Base-by-base conservation (phyloP, 2,113 vertebrate species). In the Corythoichthys intestinalis region DNA sequence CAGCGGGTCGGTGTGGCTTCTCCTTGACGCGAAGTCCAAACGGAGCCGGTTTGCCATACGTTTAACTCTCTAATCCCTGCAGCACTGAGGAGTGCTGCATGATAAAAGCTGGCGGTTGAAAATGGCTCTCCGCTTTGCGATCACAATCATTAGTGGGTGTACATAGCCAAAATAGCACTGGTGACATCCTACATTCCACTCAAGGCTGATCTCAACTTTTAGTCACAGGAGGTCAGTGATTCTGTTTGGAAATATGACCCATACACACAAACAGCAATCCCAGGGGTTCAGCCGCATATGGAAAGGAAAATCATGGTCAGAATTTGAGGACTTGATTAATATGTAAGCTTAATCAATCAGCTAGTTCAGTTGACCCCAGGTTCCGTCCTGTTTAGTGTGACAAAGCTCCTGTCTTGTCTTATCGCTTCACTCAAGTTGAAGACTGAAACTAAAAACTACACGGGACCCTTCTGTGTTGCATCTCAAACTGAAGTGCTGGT, bases 1-100 rank as follows among this genome's bases (percentile, higher is more conserved):
- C 80, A 95, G 85, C 1, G 94, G 96, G 82, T 95, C 95, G 4
- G 95, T 96, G 89, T 93, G 94, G 83, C 95, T 99, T 92, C 95
- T 94, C 82, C 91, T 92, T 66, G 94, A 87, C 83, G 94, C 94
- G 85, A 98, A 97, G 89, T 95, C 95, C 91, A 96, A 87, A 91
- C 94, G 94, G 89, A 98, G 91, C 86, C 89, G 92, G 70, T 90
- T 91, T 83, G 95, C 95, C 96, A 98, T 98, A 91, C 91, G 91
- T 90, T 91, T 91, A 94, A 91, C 92, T 92, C 91, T 91, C 91
- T 91, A 92, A 68, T 89, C 91, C 92, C 93, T 91, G 86, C 65
- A 80, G 82, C 14, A 48, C 72, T 50, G 71, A 83, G 75, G 69
- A 76, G 84, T 67, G 69, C 75, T 75, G 86, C 93, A 93, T 91